Conservation (phyloP, 2,888 invertebrate genomes). For the Noctua comes region DNA sequence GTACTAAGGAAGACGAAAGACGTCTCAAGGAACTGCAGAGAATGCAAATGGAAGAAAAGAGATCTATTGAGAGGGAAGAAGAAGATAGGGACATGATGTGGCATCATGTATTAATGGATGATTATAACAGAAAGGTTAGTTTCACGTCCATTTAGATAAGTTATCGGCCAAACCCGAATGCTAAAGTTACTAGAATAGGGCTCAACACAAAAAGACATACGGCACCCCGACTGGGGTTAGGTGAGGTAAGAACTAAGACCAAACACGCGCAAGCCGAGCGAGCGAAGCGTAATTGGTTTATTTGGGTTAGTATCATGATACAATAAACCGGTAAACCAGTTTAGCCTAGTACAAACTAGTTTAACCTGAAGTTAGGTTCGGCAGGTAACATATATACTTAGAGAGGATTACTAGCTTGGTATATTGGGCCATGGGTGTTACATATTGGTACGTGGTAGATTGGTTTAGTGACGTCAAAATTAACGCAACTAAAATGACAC, state of each 20-base stretch:
- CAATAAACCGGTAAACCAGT: neutral
- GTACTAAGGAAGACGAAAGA: slow-evolving; percentile 79
- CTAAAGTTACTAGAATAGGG: neutral
- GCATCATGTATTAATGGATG: slow-evolving; percentile 81
- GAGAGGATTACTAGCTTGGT: neutral
- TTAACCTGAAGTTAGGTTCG: neutral
- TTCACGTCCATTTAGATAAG: neutral
- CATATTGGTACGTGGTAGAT: neutral
- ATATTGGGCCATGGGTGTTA: neutral
- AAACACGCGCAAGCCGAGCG: neutral
- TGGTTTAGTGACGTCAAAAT: neutral
- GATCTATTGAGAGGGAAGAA: slow-evolving; percentile 74
- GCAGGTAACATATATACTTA: neutral
- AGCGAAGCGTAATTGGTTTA: neutral
- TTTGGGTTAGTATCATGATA: neutral
- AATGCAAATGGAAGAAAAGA: slow-evolving; percentile 82
- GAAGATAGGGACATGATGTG: slow-evolving; percentile 80
- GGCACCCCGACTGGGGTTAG: neutral
- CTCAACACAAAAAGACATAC: neutral
- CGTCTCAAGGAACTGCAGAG: slow-evolving; percentile 78
- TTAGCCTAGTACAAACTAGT: neutral
- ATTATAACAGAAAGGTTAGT: slow-evolving; percentile 73
- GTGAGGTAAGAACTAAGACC: neutral
- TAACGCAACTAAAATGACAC: neutral
- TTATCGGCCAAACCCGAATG: neutral